phyloP scores from a whole-genome alignment of 2,113 vertebrate genomes.

The Psilopogon haemacephalus region DNA sequence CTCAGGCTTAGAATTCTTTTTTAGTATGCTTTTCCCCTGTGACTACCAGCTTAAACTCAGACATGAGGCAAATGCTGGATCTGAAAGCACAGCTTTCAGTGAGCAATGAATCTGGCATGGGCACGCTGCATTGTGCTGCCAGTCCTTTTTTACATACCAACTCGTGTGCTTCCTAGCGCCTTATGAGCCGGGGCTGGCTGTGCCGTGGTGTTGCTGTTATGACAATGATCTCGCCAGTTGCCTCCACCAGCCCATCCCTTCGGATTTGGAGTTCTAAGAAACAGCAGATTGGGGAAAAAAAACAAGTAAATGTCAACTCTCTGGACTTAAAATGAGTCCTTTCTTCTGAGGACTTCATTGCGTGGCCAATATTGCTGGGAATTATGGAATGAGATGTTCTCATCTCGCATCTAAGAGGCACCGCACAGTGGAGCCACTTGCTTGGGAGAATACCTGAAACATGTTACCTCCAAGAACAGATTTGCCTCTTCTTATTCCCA shows the following conservation, averaged over 20 bases:
- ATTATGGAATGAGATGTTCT: background rate
- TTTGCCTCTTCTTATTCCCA: background rate
- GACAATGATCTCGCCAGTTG: constrained; percentile 30
- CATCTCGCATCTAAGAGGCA: background rate
- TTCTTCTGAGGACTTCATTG: background rate
- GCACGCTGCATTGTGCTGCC: constrained; percentile 44
- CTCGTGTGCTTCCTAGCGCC: constrained; percentile 40
- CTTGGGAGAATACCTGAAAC: background rate
- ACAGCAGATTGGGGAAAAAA: constrained; percentile 46
- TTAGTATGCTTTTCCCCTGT: background rate
- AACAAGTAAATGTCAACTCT: constrained; percentile 57
- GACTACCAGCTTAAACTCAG: constrained; percentile 1
- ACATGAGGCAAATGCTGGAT: constrained; percentile 33
- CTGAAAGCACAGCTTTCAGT: constrained; percentile 26
- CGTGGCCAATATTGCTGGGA: background rate
- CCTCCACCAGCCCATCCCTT: constrained; percentile 28
- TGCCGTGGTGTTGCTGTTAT: constrained; percentile 27
- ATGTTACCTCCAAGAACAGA: background rate
- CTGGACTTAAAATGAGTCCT: constrained; percentile 24
- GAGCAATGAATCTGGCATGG: constrained; percentile 51
- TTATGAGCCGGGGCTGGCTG: constrained; percentile 28
- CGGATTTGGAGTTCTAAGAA: constrained; percentile 41
- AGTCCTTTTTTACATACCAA: constrained; percentile 54
- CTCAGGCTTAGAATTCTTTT: background rate
- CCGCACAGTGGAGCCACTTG: background rate